phyloP scores from a whole-genome alignment of 2,113 vertebrate genomes.

The Corydoras sp. region DNA sequence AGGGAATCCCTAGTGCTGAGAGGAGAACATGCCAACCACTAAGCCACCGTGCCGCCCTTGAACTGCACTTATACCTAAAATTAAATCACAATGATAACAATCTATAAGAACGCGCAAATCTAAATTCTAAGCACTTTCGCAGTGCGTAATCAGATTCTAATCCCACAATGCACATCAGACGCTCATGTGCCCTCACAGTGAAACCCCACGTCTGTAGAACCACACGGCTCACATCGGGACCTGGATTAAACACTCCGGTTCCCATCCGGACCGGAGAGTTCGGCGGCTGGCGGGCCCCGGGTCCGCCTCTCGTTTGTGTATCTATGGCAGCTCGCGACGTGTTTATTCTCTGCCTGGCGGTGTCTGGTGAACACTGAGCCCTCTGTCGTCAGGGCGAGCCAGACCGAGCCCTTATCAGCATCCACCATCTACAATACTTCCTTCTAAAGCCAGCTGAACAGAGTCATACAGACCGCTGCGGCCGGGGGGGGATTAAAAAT shows the following conservation, averaged over 20 bases:
- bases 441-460: slow-evolving; percentile 12
- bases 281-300: background rate
- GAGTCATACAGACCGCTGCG: background rate
- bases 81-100: too few relatives aligned
- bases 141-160: too few relatives aligned
- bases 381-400: slow-evolving; percentile 25
- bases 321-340: slow-evolving; percentile 19
- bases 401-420: slow-evolving; percentile 12
- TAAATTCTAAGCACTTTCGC: too few relatives aligned
- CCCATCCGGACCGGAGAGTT: background rate
- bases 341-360: slow-evolving; percentile 12
- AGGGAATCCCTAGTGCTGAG: too few relatives aligned
- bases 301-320: slow-evolving; percentile 1
- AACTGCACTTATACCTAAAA: too few relatives aligned
- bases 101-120: too few relatives aligned
- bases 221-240: too few relatives aligned
- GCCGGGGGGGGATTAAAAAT: too few relatives aligned
- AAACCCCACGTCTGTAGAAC: background rate
- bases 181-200: background rate
- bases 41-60: too few relatives aligned
- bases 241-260: background rate
- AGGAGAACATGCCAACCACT: too few relatives aligned
- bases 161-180: too few relatives aligned
- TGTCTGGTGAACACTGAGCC: slow-evolving; percentile 17
- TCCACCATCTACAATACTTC: slow-evolving; percentile 26